phyloP scores from a whole-genome alignment of 2,113 vertebrate genomes.

The Litocranius walleri region DNA sequence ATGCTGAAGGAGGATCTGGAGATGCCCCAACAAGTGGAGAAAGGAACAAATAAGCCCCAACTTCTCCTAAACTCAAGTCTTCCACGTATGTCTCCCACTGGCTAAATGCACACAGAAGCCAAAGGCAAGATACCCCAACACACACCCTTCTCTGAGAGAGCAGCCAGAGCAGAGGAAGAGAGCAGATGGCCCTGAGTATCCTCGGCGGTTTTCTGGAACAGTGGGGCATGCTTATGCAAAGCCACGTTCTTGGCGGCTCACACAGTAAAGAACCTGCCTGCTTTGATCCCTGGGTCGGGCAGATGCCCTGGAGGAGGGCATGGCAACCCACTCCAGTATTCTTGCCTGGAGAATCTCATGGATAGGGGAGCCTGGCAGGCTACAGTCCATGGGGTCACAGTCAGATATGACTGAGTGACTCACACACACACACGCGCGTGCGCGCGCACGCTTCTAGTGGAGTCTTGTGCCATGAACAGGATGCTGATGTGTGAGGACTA shows the following conservation, averaged over 20 bases:
- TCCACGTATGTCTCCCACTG: neutral
- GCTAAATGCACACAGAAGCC: neutral
- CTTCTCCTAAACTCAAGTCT: neutral
- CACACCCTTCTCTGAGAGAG: neutral
- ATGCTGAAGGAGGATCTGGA: too few relatives aligned
- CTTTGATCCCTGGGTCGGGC: neutral
- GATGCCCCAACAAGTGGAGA: neutral
- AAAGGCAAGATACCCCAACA: neutral
- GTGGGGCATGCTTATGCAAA: neutral
- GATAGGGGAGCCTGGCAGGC: neutral
- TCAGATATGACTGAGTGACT: neutral
- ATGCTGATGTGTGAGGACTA: neutral
- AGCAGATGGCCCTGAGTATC: rapidly evolving
- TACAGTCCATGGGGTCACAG: neutral
- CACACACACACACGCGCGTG: neutral
- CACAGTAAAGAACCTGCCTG: neutral
- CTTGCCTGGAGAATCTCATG: neutral
- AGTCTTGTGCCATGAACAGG: too few relatives aligned
- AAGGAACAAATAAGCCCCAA: neutral
- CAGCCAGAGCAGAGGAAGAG: too few relatives aligned
- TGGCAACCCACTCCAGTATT: neutral
- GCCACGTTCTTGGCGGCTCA: rapidly evolving
- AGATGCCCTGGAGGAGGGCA: neutral
- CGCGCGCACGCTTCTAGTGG: rapidly evolving
- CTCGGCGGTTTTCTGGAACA: neutral